phyloP scores from a whole-genome alignment of 2,113 vertebrate genomes.

The Anas platyrhynchos region DNA sequence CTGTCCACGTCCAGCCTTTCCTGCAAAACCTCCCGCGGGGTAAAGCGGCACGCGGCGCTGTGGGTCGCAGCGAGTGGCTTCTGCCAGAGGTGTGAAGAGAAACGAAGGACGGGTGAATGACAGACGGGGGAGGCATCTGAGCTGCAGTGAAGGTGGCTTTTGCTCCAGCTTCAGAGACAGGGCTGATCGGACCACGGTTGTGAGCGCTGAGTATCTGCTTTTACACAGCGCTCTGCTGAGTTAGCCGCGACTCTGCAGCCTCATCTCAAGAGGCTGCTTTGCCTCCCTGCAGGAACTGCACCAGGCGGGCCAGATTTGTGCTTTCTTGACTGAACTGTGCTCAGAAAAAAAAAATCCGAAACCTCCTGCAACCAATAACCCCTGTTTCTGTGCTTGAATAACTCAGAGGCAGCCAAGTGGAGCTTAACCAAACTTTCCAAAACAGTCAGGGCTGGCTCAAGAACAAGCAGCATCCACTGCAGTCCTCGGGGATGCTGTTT shows the following conservation, averaged over 20 bases:
- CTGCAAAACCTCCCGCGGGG: not conserved
- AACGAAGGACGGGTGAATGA: rapidly evolving
- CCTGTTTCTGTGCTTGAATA: not conserved
- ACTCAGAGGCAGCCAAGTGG: not conserved
- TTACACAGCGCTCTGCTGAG: not conserved
- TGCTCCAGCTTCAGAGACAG: rapidly evolving
- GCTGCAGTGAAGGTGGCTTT: not conserved
- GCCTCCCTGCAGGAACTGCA: not conserved
- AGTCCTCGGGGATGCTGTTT: slow-evolving; percentile 36
- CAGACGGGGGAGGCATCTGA: rapidly evolving
- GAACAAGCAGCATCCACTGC: slow-evolving; percentile 52
- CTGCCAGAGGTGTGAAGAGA: rapidly evolving
- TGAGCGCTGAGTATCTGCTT: rapidly evolving
- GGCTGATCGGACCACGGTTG: not conserved
- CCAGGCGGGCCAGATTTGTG: not conserved
- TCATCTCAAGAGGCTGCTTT: not conserved
- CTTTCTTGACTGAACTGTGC: rapidly evolving
- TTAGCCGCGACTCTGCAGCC: not conserved
- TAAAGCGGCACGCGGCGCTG: rapidly evolving
- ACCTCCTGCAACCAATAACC: not conserved
- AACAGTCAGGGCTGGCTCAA: slow-evolving; percentile 21
- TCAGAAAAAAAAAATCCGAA: not conserved
- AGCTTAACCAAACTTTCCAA: slow-evolving; percentile 48
- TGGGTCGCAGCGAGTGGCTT: rapidly evolving
- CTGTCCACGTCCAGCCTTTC: not conserved